Evolutionary conservation across 2,888 invertebrate species (phyloP), one percentile per base, ranked within the genome.

Genomic region (Unio delphinus): DNA sequence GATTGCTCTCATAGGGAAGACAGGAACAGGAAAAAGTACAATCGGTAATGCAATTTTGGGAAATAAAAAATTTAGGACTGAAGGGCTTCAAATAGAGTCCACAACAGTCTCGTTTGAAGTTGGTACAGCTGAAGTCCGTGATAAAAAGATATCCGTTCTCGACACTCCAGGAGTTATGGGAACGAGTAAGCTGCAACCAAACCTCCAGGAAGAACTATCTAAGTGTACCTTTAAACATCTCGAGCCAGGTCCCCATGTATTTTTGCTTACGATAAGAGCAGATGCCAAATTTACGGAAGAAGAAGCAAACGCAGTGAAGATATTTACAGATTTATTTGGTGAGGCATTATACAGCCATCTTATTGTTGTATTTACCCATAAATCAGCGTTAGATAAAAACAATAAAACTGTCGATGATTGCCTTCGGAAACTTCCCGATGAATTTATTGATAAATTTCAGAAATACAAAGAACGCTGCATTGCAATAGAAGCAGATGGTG

Each of bases 201-300:
- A 34, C 34, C n/a, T 45, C 6, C 30, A 30, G 23, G 26, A 20
- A 63, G 56, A 64, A 26, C 8, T 64, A 20, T n/a, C 30, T 3
- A 55, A 55, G 26, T 30, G 56, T 45, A 28, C 30, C 7, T 55
- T 30, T 4, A 15, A 34, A 8, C 0, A 56, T 55, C 28, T 56
- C 4, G 4, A 0, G n/a, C 64, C 64, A 4, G 64, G 64, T 6
- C 64, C 64, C 6, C 23, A 64, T 54, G 64, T 64, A 6, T 55
- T 64, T 17, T 28, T 64, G 15, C 30, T 55, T 20, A 45, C 56
- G 3, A 55, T 64, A 30, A 56, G 64, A 23, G 64, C 64, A 11
- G 64, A 64, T 55, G 28, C 56, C 28, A 64, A 30, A 64, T 64
- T 64, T 30, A 55, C 55, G 1, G 30, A 20, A 18, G 64, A 64